A percentile compares a stretch with the other conserved stretches of the same genome.
Evolutionary conservation across 2,797 vertebrate genomes (phyloP).

Genomic region (Leuciscus waleckii): DNA sequence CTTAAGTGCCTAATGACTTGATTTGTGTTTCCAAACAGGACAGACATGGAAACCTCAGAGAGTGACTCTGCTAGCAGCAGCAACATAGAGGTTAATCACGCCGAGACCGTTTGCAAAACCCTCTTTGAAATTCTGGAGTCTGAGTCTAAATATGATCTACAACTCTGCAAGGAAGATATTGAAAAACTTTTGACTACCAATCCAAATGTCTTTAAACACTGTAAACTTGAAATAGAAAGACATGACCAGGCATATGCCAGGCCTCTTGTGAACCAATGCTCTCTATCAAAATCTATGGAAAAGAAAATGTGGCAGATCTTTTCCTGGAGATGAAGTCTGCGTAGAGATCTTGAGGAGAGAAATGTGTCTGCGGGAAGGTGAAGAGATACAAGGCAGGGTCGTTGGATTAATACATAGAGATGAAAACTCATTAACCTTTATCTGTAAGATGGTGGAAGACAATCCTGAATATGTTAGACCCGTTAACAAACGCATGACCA

Average conservation of each 20-base stretch:
- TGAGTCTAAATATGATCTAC: constrained; percentile 10
- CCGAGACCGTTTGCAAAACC: neutral
- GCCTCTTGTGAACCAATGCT: constrained; percentile 39
- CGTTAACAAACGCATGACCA: constrained; percentile 34
- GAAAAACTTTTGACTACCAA: constrained; percentile 2
- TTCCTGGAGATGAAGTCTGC: constrained; percentile 56
- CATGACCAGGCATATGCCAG: constrained; percentile 47
- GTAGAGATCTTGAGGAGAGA: constrained; percentile 43
- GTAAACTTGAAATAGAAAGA: constrained; percentile 46
- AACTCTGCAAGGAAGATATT: constrained; percentile 7
- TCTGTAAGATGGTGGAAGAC: constrained; percentile 48
- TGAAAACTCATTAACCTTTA: constrained; percentile 26
- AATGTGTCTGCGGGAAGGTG: neutral
- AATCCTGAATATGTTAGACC: neutral
- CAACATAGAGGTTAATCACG: neutral
- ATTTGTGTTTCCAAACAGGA: constrained; percentile 4
- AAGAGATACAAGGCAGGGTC: constrained; percentile 37
- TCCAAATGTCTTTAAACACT: constrained; percentile 45
- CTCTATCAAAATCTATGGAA: constrained; percentile 45
- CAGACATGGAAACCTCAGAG: neutral
- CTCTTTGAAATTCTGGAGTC: neutral
- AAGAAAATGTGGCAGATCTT: constrained; percentile 47
- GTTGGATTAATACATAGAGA: constrained; percentile 48
- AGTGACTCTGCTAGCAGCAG: neutral
- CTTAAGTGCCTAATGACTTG: neutral